These are phyloP conservation scores for Agrotis ipsilon DNA, from an alignment of 2,888 invertebrate genomes.

Conservation along the genomic window DNA sequence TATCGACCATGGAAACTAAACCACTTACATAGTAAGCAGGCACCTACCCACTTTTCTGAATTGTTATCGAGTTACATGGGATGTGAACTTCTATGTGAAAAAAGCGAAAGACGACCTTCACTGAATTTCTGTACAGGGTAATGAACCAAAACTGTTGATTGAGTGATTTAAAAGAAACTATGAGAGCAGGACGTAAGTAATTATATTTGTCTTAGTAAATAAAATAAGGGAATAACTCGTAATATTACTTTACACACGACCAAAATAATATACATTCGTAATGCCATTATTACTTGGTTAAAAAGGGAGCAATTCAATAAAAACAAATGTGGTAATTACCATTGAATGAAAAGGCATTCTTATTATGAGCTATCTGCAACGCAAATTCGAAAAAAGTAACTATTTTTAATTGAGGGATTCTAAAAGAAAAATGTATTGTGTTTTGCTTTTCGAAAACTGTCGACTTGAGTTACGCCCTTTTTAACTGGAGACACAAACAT, in stretches of 20 bases:
- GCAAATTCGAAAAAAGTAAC: background rate
- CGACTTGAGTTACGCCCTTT: constrained; percentile 1
- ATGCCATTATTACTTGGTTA: constrained; percentile 2
- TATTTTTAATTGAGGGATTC: background rate
- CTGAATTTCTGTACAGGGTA: too few species aligned
- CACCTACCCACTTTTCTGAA: too few species aligned
- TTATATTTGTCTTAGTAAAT: constrained; percentile 3
- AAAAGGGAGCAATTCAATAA: background rate
- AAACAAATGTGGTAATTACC: background rate
- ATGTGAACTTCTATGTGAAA: too few species aligned
- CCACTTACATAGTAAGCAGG: too few species aligned
- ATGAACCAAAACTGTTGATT: too few species aligned
- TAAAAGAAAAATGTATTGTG: background rate
- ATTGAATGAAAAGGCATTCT: background rate
- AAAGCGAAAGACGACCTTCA: too few species aligned
- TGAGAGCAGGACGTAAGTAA: background rate
- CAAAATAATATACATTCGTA: background rate
- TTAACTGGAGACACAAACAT: constrained; percentile 26
- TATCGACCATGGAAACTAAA: too few species aligned
- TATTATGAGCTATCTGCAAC: background rate
- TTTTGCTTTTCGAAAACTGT: background rate
- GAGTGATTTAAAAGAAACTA: too few species aligned
- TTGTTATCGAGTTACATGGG: too few species aligned
- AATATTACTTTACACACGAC: background rate
- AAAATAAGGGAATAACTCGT: constrained; percentile 2